Evolutionary conservation across 92 coral and sea anemone genomes (phyloP).

Genomic region (Scolanthus callimorphus): DNA sequence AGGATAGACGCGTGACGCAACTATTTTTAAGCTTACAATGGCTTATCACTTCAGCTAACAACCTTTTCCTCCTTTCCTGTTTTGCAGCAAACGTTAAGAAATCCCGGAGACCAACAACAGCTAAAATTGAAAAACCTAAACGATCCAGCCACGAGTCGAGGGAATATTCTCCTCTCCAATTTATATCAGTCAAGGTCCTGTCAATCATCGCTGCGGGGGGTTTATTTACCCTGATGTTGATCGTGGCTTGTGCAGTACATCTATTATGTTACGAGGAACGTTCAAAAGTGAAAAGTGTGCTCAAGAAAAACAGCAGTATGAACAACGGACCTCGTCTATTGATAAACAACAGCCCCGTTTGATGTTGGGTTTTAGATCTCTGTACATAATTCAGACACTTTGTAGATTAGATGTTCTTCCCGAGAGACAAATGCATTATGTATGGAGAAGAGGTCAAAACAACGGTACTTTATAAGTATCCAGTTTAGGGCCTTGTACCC

Average conservation of each 20-base stretch:
- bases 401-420: no score
- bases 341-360: no score
- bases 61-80: not conserved
- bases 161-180: constrained; percentile 9
- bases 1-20: no score
- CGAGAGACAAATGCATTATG: no score
- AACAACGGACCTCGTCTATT: no score
- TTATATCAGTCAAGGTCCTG: constrained; percentile 30
- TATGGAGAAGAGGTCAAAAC: no score
- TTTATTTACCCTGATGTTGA: constrained; percentile 23
- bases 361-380: no score
- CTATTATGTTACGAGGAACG: constrained; percentile 26
- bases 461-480: no score
- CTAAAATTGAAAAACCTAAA: not conserved
- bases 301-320: constrained; percentile 1
- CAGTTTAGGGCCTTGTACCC: no score
- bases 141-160: constrained; percentile 3
- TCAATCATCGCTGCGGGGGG: constrained; percentile 40
- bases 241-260: constrained; percentile 48
- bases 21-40: no score
- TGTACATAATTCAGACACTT: no score
- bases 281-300: constrained; percentile 8
- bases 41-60: not conserved
- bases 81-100: not conserved
- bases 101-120: not conserved